A percentile compares a stretch with the other conserved stretches of the same genome.
These are phyloP conservation scores for Pyrgilauda ruficollis DNA, from an alignment of 2,113 vertebrate species.

Conservation along the genomic window DNA sequence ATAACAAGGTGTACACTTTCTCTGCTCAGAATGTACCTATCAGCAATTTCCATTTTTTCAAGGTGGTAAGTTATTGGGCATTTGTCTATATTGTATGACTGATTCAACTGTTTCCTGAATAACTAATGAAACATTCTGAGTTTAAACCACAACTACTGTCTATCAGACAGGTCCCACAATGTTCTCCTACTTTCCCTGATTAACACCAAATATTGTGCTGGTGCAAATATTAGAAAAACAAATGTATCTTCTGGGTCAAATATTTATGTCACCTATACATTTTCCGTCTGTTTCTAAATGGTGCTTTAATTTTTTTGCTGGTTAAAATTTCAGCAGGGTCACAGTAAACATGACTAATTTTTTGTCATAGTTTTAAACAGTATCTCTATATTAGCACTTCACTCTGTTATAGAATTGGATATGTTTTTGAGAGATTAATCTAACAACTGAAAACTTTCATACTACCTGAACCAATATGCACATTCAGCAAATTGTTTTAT, in stretches of 20 bases:
- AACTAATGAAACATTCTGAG: not conserved
- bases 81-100: not conserved
- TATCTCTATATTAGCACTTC: not conserved
- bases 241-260: not conserved
- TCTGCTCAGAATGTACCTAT: not conserved
- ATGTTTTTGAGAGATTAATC: not conserved
- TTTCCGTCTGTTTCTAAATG: not conserved
- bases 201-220: not conserved
- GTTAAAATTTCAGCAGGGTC: not conserved
- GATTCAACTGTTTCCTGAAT: not conserved
- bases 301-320: not conserved
- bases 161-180: not conserved
- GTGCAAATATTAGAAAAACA: not conserved
- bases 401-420: not conserved
- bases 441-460: not conserved
- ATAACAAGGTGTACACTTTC: not conserved
- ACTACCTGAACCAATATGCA: not conserved
- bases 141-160: rapidly evolving
- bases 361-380: not conserved
- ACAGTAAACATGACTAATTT: not conserved
- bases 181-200: not conserved
- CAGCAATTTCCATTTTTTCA: not conserved
- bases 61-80: not conserved
- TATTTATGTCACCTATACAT: rapidly evolving
- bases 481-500: not conserved